Percentiles rank a stretch among this genome's conserved stretches.
These are phyloP conservation scores for Nixonia krombeini DNA, from an alignment of 1,140 invertebrate genomes.

Conservation along the genomic window DNA sequence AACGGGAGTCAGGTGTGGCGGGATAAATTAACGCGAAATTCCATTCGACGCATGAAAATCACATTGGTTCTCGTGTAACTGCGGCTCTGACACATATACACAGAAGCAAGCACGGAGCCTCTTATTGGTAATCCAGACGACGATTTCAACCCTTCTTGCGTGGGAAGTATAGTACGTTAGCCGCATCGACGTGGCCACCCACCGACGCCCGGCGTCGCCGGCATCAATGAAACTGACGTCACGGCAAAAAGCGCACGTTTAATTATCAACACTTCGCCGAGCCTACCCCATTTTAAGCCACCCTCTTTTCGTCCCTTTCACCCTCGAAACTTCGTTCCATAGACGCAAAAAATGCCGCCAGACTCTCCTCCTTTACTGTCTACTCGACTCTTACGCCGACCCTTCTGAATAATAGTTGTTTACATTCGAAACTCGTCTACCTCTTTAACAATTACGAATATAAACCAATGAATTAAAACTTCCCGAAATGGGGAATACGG, in stretches of 20 bases:
- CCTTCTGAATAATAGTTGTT: too few relatives aligned
- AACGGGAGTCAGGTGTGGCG: too few relatives aligned
- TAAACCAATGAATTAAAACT: too few relatives aligned
- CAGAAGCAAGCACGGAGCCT: slow-evolving; percentile 11
- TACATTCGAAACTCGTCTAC: too few relatives aligned
- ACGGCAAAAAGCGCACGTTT: slow-evolving; percentile 65
- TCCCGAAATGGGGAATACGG: too few relatives aligned
- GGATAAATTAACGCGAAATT: too few relatives aligned
- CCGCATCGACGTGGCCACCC: slow-evolving; percentile 48
- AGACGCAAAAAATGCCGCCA: too few relatives aligned
- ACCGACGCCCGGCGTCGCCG: slow-evolving; percentile 48
- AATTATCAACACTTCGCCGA: slow-evolving; percentile 63
- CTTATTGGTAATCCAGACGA: slow-evolving; percentile 25
- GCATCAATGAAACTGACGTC: slow-evolving; percentile 73
- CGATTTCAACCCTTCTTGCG: slow-evolving; percentile 10
- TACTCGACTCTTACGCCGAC: too few relatives aligned
- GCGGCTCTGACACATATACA: slow-evolving; percentile 45
- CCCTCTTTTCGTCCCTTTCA: slow-evolving; percentile 16
- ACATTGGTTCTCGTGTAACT: slow-evolving; percentile 15
- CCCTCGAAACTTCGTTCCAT: slow-evolving; percentile 23
- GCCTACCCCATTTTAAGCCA: slow-evolving; percentile 42
- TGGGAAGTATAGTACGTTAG: slow-evolving; percentile 37
- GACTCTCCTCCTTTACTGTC: too few relatives aligned
- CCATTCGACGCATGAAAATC: too few relatives aligned
- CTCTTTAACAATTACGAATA: too few relatives aligned